Base-by-base conservation (phyloP, 2,888 invertebrate genomes). In the Pyrrhia umbra region DNA sequence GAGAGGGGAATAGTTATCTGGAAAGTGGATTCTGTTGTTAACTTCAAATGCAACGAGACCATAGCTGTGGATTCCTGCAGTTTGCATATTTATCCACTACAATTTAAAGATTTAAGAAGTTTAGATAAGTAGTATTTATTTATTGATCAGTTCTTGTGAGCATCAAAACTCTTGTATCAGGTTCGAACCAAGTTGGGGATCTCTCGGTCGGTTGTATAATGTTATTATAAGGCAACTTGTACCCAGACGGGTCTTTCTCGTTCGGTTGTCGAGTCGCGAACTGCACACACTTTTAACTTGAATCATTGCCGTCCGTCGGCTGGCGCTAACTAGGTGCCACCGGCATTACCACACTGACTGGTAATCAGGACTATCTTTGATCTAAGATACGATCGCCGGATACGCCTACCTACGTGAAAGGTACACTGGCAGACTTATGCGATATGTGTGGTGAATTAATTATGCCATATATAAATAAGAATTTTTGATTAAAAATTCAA, bases 241-340 rank as follows among this genome's bases (percentile, higher is more conserved):
- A 72, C 20, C 61, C 58, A 76, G 81, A 86, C 88, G 56, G 77
- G 90, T 86, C 77, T 83, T 86, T 83, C 88, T 85, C 67, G 88
- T 87, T 88, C 78, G 62, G 72, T 74, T 82, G 81, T 81, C 78
- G 75, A 80, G 78, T 79, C 77, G 78, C 67, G 67, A 80, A 69
- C 66, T 72, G 72, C 62, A 61, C 68, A 43, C 50, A 43, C 66
- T 62, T 67, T 47, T 56, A 63, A 56, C 72, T 77, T 79, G 72
- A 81, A 76, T 78, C 74, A 75, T 80, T 68, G 74, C 78, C 83
- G 62, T 64, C 78, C 83, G 62, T 64, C 59, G 63, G 76, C 79
- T 69, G 71, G 68, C 71, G 72, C 77, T 86, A 85, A 88, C 85
- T 79, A 86, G 82, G 75, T 82, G 86, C 83, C 83, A 82, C 75